Base-by-base conservation (phyloP, 2,888 invertebrate species). In the Leptinotarsa haldemani region DNA sequence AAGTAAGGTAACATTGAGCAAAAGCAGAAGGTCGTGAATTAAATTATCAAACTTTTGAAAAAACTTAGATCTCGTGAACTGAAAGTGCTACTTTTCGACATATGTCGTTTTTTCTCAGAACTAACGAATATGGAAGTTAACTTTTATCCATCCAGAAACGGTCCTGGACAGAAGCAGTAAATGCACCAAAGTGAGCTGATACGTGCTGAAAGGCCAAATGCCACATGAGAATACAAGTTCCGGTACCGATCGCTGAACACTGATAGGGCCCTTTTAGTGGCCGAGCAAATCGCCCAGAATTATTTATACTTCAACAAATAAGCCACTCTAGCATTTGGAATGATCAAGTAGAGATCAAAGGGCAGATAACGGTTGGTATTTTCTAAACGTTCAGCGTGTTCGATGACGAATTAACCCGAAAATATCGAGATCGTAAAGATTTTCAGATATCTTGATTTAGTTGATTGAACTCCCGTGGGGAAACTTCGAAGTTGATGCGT, bases 271-370 rank as follows among this genome's bases (percentile, higher is more conserved):
- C 82, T 87, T 86, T 87, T 86, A 86, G 86, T 86, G 86, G 85
- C 84, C 85, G 86, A 86, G 83, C 85, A 85, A 86, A 86, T 87
- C 85, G 86, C 83, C 84, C 81, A 81, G 86, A 86, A 87, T 87
- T 87, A 87, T 87, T 87, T 86, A 87, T 86, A 84, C 70, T 74
- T 70, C 71, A 61, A 64, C 78, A 76, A 78, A 78, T 78, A 73
- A 78, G 73, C 64, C 74, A 64, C 66, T 74, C 70, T 64, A 20
- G 70, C 70, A 65, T 71, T 52, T 72, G 48, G 76, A 71, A 74
- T 71, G 70, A 65, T 61, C 69, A 66, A 70, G 74, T 71, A 72
- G 66, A 76, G 71, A 69, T 78, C 78, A 78, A 78, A 78, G 76
- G 71, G 61, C 61, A 25, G 40, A 56, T 56, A 61, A 61, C 16